These are phyloP conservation scores for Neuroterus valhalla DNA, from an alignment of 1,140 invertebrate species.

Conservation along the genomic window DNA sequence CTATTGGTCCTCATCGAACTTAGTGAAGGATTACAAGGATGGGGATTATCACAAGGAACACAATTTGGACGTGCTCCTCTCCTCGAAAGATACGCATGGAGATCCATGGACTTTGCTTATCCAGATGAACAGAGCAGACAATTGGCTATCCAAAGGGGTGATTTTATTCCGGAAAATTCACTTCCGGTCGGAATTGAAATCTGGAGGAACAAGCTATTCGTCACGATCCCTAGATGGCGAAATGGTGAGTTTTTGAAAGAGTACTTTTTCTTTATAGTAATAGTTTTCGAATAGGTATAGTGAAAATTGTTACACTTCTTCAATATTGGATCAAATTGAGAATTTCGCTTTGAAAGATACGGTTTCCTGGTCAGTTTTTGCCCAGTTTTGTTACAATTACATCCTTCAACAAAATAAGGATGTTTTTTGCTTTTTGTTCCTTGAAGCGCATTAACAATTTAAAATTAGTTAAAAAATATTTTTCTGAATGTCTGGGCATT, in stretches of 20 bases:
- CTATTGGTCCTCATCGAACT: conserved; percentile 34
- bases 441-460: no score
- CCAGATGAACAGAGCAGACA: conserved; percentile 78
- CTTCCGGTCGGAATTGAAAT: conserved; percentile 87
- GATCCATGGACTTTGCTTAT: conserved; percentile 84
- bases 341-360: no score
- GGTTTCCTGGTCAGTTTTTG: no score
- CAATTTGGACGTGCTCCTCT: conserved; percentile 72
- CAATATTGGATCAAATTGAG: no score
- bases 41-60: conserved; percentile 33
- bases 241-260: conserved; percentile 71
- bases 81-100: conserved; percentile 84
- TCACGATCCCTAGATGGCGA: conserved; percentile 85
- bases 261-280: conserved; percentile 40
- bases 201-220: conserved; percentile 85
- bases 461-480: no score
- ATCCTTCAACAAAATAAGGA: no score
- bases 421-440: no score
- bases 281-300: no score
- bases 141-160: conserved; percentile 79
- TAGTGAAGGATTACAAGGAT: conserved; percentile 44
- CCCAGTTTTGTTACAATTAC: no score
- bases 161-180: conserved; percentile 83
- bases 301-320: no score
- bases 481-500: no score